Evolutionary conservation across 2,888 invertebrate genomes (phyloP).

Genomic region (Elegia similella): DNA sequence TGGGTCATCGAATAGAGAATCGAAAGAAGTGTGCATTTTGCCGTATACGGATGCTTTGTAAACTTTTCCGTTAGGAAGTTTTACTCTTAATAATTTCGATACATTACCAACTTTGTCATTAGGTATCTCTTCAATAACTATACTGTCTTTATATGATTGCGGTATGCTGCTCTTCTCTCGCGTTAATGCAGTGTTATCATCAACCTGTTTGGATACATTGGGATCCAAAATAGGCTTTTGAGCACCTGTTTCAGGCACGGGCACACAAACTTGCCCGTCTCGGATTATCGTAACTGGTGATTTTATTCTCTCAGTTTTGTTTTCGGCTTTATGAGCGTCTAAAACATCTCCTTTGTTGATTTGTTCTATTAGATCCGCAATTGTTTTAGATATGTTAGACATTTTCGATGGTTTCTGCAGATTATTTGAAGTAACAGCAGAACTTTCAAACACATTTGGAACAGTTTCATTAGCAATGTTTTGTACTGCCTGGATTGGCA

Average conservation of each 20-base stretch:
- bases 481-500: no score
- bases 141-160: slow-evolving; percentile 36
- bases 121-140: slow-evolving; percentile 48
- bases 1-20: slow-evolving; percentile 52
- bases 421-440: not conserved
- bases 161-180: slow-evolving; percentile 22
- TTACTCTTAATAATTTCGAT: slow-evolving; percentile 47
- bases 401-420: not conserved
- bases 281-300: not conserved
- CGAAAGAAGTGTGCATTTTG: slow-evolving; percentile 43
- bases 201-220: no score
- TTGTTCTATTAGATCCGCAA: not conserved
- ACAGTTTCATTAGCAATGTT: not conserved
- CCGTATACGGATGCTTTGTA: slow-evolving; percentile 62
- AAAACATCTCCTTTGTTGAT: not conserved
- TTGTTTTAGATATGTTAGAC: not conserved
- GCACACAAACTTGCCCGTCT: no score
- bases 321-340: not conserved
- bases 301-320: not conserved
- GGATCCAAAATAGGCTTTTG: no score
- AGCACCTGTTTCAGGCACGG: no score
- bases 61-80: slow-evolving; percentile 52
- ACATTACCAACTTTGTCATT: slow-evolving; percentile 30
- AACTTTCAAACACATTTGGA: slow-evolving; percentile 4
- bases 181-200: no score